Conservation (phyloP, 2,888 invertebrate genomes). For the Volucella inflata region DNA sequence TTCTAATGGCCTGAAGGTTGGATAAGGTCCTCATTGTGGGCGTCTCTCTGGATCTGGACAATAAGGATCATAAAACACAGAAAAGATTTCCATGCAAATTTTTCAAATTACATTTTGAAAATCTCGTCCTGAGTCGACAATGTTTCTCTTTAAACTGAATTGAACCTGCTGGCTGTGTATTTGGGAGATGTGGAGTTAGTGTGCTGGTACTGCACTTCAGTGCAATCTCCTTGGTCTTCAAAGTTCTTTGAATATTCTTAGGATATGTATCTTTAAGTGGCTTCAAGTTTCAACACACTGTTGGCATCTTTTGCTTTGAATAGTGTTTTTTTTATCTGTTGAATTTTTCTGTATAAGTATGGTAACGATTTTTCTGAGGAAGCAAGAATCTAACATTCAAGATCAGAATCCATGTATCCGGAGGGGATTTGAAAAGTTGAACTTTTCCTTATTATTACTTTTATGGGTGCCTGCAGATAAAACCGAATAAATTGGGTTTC, state of each 20-base stretch:
- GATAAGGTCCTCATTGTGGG: neutral
- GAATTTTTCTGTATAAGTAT: neutral
- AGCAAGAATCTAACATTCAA: constrained; percentile 3
- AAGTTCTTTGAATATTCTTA: constrained; percentile 7
- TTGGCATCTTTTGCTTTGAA: constrained; percentile 15
- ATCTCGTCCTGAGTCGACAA: constrained; percentile 49
- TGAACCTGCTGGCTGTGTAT: constrained; percentile 23
- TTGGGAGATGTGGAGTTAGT: constrained; percentile 3
- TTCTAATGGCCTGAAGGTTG: too few relatives aligned
- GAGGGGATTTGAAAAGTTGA: constrained; percentile 34
- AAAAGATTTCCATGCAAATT: constrained; percentile 58
- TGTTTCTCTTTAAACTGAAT: constrained; percentile 29
- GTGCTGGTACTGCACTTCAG: constrained; percentile 27
- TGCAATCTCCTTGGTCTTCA: constrained; percentile 25
- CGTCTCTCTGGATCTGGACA: constrained; percentile 1
- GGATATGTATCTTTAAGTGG: constrained; percentile 23
- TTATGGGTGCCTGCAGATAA: constrained; percentile 36
- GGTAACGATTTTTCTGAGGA: neutral
- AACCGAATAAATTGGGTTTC: neutral
- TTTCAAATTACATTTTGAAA: constrained; percentile 38
- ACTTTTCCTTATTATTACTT: constrained; percentile 53
- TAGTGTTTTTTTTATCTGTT: neutral
- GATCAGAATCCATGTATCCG: constrained; percentile 31
- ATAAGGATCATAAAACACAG: constrained; percentile 30
- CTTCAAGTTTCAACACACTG: constrained; percentile 29